Conservation (phyloP, 2,113 vertebrate genomes). For the Oncorhynchus gorbuscha region DNA sequence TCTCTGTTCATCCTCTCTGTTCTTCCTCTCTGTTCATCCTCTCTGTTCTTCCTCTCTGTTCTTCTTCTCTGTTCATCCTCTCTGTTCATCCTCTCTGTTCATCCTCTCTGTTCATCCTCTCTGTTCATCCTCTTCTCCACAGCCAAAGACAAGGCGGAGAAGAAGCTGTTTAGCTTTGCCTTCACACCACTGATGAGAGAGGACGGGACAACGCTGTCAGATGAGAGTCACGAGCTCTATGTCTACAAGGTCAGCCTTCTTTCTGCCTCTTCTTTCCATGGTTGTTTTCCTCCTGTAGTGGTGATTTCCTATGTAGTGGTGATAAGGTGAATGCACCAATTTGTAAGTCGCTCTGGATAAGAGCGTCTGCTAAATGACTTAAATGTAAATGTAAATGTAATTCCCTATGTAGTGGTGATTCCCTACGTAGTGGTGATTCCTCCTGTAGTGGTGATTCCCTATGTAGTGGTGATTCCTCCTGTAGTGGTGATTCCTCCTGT, state of each 20-base stretch:
- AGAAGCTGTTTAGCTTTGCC: conserved; percentile 95
- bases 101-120: background rate
- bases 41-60: background rate
- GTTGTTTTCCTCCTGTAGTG: background rate
- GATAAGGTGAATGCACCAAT: no score
- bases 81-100: background rate
- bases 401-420: no score
- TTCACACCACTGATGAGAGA: conserved; percentile 97
- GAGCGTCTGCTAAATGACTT: no score
- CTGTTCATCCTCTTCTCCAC: conserved; percentile 16
- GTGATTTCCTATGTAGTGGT: no score
- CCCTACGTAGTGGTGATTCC: no score
- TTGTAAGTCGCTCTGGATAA: no score
- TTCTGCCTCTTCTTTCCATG: background rate
- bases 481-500: no score
- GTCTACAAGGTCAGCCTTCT: conserved; percentile 90
- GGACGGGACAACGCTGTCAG: conserved; percentile 93
- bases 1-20: background rate
- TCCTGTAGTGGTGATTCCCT: no score
- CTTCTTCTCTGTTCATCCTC: background rate
- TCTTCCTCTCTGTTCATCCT: background rate
- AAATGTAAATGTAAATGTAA: no score
- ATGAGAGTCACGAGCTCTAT: conserved; percentile 95
- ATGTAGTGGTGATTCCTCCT: no score
- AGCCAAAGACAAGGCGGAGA: conserved; percentile 99